Evolutionary conservation across 2,888 invertebrate genomes (phyloP), one percentile per base, ranked within the genome.

Genomic region (Tigriopus californicus): DNA sequence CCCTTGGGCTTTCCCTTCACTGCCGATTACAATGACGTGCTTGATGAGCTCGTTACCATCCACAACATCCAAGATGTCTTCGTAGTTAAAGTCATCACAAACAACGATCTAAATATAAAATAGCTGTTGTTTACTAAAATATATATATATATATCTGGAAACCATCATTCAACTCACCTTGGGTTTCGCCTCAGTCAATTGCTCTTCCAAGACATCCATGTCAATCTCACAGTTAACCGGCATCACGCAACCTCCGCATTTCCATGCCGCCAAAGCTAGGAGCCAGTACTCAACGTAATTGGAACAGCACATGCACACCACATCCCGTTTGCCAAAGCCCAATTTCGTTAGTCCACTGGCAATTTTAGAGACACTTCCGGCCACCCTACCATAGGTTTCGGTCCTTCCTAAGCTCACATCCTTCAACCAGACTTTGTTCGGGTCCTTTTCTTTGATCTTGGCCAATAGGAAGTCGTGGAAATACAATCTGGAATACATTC

Each of bases 271-370:
- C 25, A 59, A 49, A 41, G 49, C 48, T n/a, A 51, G n/a, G 11
- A 59, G 25, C 51, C 59, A 59, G 25, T 52, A 59, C 20, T 59
- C 59, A 1, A 59, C 52, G 25, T 40, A 59, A 41, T 59, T 59
- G 40, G 59, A 49, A 22, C 49, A 41, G 15, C 18, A 59, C 40
- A 59, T 49, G 33, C 49, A 49, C 15, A 59, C 10, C n/a, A 59
- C 59, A 41, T 48, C 42, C 15, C 52, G 40, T 24, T 52, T 52
- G 11, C 18, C 51, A 52, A 53, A 49, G 2, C 59, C 49, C 4
- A 49, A 18, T 46, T 56, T 56, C 1, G 44, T 46, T 1, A 56
- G 46, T 15, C 56, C 56, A 42, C 42, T 46, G 5, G 51, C 58
- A 4, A 58, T 44, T 49, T 49, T 58, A 15, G 20, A 40, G 8